Percentiles rank a stretch among this genome's conserved stretches.
phyloP scores from a whole-genome alignment of 2,888 invertebrate genomes.

The Taenaris catops region DNA sequence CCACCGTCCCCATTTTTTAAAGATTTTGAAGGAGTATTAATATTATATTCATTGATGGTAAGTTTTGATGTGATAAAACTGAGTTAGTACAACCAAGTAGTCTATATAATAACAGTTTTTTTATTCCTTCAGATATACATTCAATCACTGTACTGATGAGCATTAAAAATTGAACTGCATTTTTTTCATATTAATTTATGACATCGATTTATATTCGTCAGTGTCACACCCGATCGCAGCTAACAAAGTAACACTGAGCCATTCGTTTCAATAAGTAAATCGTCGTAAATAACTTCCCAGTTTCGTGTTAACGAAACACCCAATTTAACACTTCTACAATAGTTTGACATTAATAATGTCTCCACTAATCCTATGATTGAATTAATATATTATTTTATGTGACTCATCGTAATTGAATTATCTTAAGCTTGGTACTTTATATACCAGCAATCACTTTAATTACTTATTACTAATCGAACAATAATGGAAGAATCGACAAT shows the following conservation, averaged over 20 bases:
- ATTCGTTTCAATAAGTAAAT: conserved; percentile 20
- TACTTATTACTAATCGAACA: too few relatives aligned
- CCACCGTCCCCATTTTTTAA: too few relatives aligned
- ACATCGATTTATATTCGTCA: conserved; percentile 18
- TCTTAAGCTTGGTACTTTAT: too few relatives aligned
- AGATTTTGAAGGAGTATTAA: too few relatives aligned
- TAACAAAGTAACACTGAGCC: conserved; percentile 16
- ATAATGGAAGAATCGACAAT: too few relatives aligned
- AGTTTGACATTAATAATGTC: conserved; percentile 12
- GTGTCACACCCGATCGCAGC: conserved; percentile 12
- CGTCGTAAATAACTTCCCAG: conserved; percentile 17
- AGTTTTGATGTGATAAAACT: too few relatives aligned
- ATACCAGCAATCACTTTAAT: too few relatives aligned
- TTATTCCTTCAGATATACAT: neutral
- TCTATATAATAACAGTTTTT: too few relatives aligned
- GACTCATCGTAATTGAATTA: conserved; percentile 8
- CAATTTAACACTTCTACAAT: conserved; percentile 17
- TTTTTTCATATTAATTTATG: conserved; percentile 17
- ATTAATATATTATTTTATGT: conserved; percentile 5
- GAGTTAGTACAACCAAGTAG: too few relatives aligned
- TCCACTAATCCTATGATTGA: neutral
- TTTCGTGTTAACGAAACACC: conserved; percentile 14
- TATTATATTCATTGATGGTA: too few relatives aligned
- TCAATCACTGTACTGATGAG: neutral
- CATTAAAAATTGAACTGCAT: neutral